Evolutionary conservation across 1,140 invertebrate genomes (phyloP), one percentile per base, ranked within the genome.

Genomic region (Aphis gossypii): DNA sequence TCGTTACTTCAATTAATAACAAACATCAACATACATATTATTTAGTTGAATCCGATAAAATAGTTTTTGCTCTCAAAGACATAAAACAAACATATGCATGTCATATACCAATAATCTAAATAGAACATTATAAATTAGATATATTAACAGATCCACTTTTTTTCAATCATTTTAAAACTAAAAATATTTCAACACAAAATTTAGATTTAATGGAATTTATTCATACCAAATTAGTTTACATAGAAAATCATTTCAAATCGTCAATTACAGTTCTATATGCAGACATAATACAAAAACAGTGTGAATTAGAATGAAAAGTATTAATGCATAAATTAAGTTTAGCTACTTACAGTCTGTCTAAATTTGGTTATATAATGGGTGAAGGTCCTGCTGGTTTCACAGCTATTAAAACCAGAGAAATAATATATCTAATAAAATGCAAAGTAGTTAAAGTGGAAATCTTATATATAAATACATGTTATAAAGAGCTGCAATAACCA

Each of bases 341-440:
- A 25, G 82, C 92, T 8, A 51, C 76, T 11, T 93, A 86, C 83
- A 88, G 25, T 38, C 54, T 87, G 11, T n/a, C n/a, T 6, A 46
- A 93, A 86, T 93, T 88, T 68, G 46, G 51, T 0, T 93, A 60
- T 23, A 11, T 41, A 25, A 38, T 51, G 54, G 82, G 48, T 0
- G 83, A 60, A 54, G 82, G 44, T 14, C 92, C 82, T 21, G 38
- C 38, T 1, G 92, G 84, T 56, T 93, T 35, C 11, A 82, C 51
- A 9, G 23, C 83, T 14, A 54, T 93, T 44, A 60, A 35, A 20
- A 30, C 35, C 0, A 83, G 84, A 1, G 92, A 93, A 83, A 9
- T 83, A 38, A 93, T 86, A 7, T 93, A 93, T 44, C 25, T 93
- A 35, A 23, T 88, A 84, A 84, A 93, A 93, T 87, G 84, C 25